These are phyloP conservation scores for Echiichthys vipera DNA, from an alignment of 2,797 vertebrate species.

Conservation along the genomic window DNA sequence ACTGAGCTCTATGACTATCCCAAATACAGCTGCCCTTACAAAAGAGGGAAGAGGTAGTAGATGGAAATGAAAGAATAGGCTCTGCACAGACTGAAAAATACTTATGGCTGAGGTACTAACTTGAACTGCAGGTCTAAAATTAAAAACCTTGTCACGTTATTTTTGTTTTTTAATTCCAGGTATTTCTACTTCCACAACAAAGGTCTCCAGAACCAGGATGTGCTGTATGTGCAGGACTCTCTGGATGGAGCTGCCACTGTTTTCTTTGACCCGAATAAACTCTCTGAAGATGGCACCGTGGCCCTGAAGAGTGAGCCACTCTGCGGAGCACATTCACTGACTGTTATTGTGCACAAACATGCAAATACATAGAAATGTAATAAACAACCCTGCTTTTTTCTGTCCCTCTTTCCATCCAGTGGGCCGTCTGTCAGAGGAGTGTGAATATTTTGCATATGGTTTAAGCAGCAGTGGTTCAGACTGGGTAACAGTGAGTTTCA, in stretches of 20 bases:
- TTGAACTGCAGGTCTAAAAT: not conserved
- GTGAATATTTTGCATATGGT: slow-evolving; percentile 85
- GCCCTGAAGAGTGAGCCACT: slow-evolving; percentile 80
- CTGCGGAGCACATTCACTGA: not conserved
- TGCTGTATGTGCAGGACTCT: slow-evolving; percentile 83
- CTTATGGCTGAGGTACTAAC: not conserved
- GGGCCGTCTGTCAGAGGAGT: slow-evolving; percentile 84
- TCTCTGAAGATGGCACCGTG: slow-evolving; percentile 85
- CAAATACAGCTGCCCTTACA: slow-evolving; percentile 87
- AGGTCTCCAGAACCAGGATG: slow-evolving; percentile 85
- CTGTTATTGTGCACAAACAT: not conserved
- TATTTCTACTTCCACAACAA: slow-evolving; percentile 86
- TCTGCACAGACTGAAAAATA: not conserved
- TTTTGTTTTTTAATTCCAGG: slow-evolving; percentile 57
- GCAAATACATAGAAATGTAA: not conserved
- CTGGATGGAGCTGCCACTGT: slow-evolving; percentile 71
- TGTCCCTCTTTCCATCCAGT: slow-evolving; percentile 57
- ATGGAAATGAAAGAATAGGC: not conserved
- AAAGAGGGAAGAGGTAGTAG: slow-evolving; percentile 79
- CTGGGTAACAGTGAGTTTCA: slow-evolving; percentile 83
- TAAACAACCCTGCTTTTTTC: not conserved
- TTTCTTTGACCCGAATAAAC: slow-evolving; percentile 84
- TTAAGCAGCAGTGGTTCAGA: slow-evolving; percentile 85
- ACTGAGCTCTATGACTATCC: slow-evolving; percentile 86
- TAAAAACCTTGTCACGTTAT: not conserved